Percentiles rank a stretch among this genome's conserved stretches.
These are phyloP conservation scores for Thryonomys swinderianus DNA, from an alignment of 2,113 vertebrate genomes.

Conservation along the genomic window DNA sequence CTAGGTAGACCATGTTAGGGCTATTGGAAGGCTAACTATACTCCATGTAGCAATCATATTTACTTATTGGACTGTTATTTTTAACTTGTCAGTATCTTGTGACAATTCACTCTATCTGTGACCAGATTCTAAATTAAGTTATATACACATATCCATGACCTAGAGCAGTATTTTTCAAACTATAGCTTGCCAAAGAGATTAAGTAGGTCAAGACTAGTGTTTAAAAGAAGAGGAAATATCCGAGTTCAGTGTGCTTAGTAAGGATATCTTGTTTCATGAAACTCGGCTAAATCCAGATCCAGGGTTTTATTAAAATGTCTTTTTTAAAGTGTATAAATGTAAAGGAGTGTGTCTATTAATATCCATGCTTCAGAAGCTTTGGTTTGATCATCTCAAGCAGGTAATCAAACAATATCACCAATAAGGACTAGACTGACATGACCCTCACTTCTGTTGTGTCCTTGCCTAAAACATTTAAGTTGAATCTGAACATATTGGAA, in stretches of 20 bases:
- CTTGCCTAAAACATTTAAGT: background rate
- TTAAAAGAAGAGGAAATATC: background rate
- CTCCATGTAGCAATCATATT: background rate
- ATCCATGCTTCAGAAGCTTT: background rate
- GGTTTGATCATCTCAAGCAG: constrained; percentile 2
- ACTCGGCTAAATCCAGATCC: background rate
- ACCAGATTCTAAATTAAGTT: constrained; percentile 14
- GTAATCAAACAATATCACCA: background rate
- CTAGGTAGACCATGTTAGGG: background rate
- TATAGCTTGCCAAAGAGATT: background rate
- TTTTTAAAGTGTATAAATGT: background rate
- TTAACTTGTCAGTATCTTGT: constrained; percentile 23
- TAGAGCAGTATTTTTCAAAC: constrained; percentile 29
- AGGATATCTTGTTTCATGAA: background rate
- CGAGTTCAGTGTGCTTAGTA: background rate
- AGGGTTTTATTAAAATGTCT: background rate
- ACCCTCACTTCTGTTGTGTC: background rate
- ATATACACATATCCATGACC: background rate
- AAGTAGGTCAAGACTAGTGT: background rate
- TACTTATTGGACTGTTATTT: background rate
- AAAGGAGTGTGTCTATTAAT: background rate
- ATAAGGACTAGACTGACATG: background rate
- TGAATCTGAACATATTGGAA: background rate
- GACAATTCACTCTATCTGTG: constrained; percentile 34
- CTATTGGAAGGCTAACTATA: background rate